A percentile compares a stretch with the other conserved stretches of the same genome.
Conservation (phyloP, 2,113 vertebrate genomes). For the Gnathonemus echidnorhynchus region DNA sequence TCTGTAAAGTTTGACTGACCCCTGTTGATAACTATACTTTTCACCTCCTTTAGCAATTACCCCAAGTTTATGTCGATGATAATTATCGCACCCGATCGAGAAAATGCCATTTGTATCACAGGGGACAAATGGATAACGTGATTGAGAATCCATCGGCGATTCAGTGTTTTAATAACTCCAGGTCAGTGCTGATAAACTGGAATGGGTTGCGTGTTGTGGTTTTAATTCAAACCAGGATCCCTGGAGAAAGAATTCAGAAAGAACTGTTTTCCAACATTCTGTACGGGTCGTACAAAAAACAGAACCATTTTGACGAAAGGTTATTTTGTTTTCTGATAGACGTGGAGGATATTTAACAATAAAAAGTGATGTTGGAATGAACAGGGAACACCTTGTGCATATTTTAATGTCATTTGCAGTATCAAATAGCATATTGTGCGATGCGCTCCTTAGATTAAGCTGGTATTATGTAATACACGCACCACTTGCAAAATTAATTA, state of each 20-base stretch:
- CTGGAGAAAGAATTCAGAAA: background rate
- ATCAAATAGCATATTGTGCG: background rate
- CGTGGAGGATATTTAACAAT: background rate
- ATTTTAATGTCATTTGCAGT: background rate
- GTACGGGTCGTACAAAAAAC: background rate
- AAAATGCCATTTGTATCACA: background rate
- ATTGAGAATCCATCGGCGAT: background rate
- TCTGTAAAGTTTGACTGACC: background rate
- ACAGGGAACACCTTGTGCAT: background rate
- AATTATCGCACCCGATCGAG: background rate
- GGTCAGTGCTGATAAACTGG: background rate
- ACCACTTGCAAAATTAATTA: background rate
- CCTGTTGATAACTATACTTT: background rate
- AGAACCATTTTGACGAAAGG: background rate
- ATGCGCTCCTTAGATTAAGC: background rate
- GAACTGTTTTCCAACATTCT: background rate
- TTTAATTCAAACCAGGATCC: slow-evolving; percentile 14
- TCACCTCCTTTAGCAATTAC: background rate
- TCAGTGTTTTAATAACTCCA: background rate
- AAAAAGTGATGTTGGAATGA: background rate
- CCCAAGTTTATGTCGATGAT: background rate
- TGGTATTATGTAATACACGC: background rate
- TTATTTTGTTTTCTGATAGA: background rate
- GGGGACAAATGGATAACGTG: background rate
- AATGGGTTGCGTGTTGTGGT: background rate